phyloP scores from a whole-genome alignment of 2,113 vertebrate species.

The Pseudopipra pipra region DNA sequence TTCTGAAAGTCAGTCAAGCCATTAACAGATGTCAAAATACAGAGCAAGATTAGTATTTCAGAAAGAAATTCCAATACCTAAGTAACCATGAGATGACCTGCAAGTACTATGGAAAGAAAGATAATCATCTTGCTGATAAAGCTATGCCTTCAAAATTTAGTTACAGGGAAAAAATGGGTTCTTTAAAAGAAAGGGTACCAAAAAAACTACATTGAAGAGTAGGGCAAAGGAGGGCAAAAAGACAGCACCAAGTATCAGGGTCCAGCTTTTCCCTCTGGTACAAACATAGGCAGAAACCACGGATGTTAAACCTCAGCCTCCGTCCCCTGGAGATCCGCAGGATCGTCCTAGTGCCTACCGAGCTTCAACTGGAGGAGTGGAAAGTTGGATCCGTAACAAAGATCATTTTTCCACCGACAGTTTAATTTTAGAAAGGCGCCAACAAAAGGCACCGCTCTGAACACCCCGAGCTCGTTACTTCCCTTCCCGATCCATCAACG shows the following conservation, averaged over 20 bases:
- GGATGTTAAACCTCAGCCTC: neutral
- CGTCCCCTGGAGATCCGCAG: neutral
- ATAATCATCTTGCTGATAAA: neutral
- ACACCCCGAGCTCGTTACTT: neutral
- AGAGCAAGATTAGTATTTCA: neutral
- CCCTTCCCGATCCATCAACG: neutral
- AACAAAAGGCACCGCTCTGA: constrained; percentile 3
- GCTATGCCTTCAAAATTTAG: neutral
- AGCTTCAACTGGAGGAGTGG: neutral
- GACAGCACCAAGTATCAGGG: neutral
- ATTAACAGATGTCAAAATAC: neutral
- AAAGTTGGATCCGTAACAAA: constrained; percentile 45
- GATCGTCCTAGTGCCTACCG: neutral
- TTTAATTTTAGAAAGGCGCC: constrained; percentile 56
- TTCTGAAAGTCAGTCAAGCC: neutral
- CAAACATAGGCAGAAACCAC: neutral
- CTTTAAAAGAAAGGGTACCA: neutral
- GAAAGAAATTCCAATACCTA: neutral
- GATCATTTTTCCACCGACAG: constrained; percentile 23
- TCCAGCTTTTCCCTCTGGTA: neutral
- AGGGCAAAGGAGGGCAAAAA: neutral
- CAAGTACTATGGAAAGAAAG: neutral
- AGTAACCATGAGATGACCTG: neutral
- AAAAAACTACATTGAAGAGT: accelerated
- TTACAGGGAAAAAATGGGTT: accelerated